These are phyloP conservation scores for Thelaira solivaga DNA, from an alignment of 2,888 invertebrate genomes.

Conservation along the genomic window DNA sequence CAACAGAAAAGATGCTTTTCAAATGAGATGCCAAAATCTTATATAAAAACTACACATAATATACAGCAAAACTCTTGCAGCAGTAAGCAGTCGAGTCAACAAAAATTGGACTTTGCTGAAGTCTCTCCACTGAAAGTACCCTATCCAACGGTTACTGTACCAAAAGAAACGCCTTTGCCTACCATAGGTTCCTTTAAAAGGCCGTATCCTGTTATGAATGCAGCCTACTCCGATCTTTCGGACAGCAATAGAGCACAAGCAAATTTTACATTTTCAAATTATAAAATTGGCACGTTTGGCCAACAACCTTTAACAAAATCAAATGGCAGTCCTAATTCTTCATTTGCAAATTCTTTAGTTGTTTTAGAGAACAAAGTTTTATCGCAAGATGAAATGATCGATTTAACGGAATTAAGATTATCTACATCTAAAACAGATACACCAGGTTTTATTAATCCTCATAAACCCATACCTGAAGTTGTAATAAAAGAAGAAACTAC, in stretches of 20 bases:
- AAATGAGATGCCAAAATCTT: conserved; percentile 53
- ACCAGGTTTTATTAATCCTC: conserved; percentile 41
- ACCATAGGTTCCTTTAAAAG: conserved; percentile 59
- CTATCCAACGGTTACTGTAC: conserved; percentile 57
- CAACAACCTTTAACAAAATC: conserved; percentile 52
- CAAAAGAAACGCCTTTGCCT: conserved; percentile 60
- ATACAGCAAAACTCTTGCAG: not conserved
- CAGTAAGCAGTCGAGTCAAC: not conserved
- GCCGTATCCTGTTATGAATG: conserved; percentile 22
- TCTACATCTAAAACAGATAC: conserved; percentile 43
- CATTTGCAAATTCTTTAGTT: conserved; percentile 63
- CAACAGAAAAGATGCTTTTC: not conserved
- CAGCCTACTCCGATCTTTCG: not conserved
- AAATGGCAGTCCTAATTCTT: not conserved
- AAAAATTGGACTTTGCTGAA: conserved; percentile 40
- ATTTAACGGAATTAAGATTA: conserved; percentile 65
- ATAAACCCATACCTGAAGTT: conserved; percentile 52
- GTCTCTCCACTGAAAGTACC: conserved; percentile 59
- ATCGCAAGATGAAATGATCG: conserved; percentile 73
- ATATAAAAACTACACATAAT: conserved; percentile 29
- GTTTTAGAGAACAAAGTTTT: conserved; percentile 74
- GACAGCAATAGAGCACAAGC: not conserved
- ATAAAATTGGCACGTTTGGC: not conserved
- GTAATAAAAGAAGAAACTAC: conserved; percentile 49
- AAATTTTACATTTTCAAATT: not conserved